Conservation (phyloP, 53 echinoderm and acorn worm genomes). For the Hippasteria phrygiana region DNA sequence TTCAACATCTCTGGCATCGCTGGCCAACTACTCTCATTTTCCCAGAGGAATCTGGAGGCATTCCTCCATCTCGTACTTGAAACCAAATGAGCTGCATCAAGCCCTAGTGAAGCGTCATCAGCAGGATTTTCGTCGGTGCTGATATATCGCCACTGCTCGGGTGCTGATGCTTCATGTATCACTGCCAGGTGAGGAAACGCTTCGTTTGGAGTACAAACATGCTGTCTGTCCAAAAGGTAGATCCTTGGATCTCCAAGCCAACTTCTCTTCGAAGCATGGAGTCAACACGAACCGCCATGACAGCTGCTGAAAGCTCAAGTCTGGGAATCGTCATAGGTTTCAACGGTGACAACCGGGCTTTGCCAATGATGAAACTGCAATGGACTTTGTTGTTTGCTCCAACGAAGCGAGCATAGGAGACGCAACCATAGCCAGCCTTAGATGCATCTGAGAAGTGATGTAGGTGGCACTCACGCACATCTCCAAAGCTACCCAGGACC, state of each 20-base stretch:
- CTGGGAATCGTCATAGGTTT: constrained; percentile 31
- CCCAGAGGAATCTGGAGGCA: too few relatives aligned
- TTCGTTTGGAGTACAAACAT: neutral
- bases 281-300: constrained; percentile 5
- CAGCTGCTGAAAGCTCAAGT: constrained; percentile 49
- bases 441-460: constrained; percentile 41
- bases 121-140: too few relatives aligned
- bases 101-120: too few relatives aligned
- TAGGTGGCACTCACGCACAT: neutral
- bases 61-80: too few relatives aligned
- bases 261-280: constrained; percentile 30
- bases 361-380: constrained; percentile 32
- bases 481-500: constrained; percentile 15
- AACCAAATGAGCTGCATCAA: too few relatives aligned
- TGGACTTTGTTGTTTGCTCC: neutral
- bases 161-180: too few relatives aligned
- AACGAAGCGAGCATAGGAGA: neutral
- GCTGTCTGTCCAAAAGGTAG: constrained; percentile 29
- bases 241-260: neutral
- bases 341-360: constrained; percentile 12
- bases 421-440: constrained; percentile 19
- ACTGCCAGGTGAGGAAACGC: too few relatives aligned
- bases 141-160: too few relatives aligned
- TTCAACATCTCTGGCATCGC: too few relatives aligned
- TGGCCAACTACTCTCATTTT: too few relatives aligned